phyloP scores from a whole-genome alignment of 2,113 vertebrate species.

The Nestor notabilis region DNA sequence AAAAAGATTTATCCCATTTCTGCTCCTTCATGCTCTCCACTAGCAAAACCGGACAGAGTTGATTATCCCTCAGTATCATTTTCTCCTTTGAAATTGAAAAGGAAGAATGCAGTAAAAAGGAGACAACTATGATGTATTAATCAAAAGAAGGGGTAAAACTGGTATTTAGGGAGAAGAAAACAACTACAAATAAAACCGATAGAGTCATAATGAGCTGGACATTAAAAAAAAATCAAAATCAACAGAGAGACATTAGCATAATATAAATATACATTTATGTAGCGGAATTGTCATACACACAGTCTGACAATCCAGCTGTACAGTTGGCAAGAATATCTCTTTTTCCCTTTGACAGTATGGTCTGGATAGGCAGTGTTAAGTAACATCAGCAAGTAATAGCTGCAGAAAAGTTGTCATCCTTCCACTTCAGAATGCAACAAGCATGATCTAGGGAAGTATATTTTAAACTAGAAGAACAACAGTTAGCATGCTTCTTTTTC shows the following conservation, averaged over 20 bases:
- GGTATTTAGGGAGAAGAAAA: neutral
- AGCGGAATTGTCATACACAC: neutral
- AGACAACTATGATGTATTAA: neutral
- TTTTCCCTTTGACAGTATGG: neutral
- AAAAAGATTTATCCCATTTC: conserved; percentile 10
- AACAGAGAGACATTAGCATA: neutral
- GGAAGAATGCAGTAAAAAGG: neutral
- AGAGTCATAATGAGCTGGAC: rapidly evolving
- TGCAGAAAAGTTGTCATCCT: neutral
- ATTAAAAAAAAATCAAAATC: neutral
- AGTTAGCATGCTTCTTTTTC: neutral
- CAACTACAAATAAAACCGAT: neutral
- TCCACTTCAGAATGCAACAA: neutral
- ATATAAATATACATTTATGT: neutral
- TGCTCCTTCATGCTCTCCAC: neutral
- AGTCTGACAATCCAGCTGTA: neutral
- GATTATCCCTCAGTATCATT: neutral
- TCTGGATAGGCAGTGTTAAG: neutral
- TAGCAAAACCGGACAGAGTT: neutral
- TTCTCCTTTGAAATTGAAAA: conserved; percentile 8
- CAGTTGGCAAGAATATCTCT: neutral
- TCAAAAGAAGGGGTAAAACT: neutral
- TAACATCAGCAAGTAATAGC: neutral
- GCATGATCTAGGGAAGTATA: neutral
- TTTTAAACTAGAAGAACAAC: neutral